Percentiles rank a stretch among this genome's conserved stretches.
Conservation (phyloP, 2,797 vertebrate genomes). For the Eulemur albifrons region DNA sequence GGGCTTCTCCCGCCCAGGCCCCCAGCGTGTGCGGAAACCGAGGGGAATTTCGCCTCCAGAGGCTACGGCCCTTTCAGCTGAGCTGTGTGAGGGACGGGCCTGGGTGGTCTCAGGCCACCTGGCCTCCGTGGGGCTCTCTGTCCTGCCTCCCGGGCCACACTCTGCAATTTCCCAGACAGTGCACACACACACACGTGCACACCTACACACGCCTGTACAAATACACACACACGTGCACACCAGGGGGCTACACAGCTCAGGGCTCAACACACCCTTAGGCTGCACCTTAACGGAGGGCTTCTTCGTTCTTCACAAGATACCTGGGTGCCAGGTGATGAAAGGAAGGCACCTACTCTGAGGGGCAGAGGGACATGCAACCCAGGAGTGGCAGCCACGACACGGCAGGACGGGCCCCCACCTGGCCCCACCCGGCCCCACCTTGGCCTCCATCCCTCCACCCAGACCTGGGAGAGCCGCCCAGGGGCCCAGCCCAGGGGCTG, state of each 20-base stretch:
- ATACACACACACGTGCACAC: background rate
- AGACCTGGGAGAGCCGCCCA: background rate
- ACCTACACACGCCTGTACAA: background rate
- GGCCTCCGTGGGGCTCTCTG: background rate
- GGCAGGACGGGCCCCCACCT: background rate
- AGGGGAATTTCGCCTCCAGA: background rate
- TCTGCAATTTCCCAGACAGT: background rate
- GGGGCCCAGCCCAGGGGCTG: background rate
- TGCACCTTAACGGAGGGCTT: background rate
- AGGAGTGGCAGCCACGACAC: background rate
- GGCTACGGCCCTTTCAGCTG: background rate
- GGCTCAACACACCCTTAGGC: background rate
- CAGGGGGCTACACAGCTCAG: background rate
- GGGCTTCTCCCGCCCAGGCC: background rate
- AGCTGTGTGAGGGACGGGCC: background rate
- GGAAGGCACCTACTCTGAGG: background rate
- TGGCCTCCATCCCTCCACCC: background rate
- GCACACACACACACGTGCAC: background rate
- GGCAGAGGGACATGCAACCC: background rate
- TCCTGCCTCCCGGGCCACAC: background rate
- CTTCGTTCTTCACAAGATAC: background rate
- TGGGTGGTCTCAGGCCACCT: background rate
- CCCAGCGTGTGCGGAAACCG: background rate
- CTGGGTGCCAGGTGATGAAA: background rate
- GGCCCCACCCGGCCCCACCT: no score